Conservation (phyloP, 2,797 vertebrate species). For the Spinus olivaceus region DNA sequence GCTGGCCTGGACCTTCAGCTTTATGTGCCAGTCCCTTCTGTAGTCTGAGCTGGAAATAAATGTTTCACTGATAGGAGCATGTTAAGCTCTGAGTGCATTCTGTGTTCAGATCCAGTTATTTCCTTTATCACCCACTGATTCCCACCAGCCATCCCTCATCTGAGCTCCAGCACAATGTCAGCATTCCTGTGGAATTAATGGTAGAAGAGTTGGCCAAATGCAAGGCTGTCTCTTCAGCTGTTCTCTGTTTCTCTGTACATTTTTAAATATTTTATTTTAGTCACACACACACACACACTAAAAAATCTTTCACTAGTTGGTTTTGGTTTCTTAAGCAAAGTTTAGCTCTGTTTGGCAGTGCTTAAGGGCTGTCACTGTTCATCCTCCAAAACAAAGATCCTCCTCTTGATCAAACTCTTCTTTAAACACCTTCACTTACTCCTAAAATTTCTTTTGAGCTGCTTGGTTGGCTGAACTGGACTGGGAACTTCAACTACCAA, state of each 20-base stretch:
- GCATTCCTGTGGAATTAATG: neutral
- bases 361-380: neutral
- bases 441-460: neutral
- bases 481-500: neutral
- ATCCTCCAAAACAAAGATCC: neutral
- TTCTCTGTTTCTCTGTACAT: neutral
- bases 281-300: neutral
- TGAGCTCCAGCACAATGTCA: neutral
- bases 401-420: neutral
- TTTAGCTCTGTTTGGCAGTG: neutral
- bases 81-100: neutral
- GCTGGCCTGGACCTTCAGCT: neutral
- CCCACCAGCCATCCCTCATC: neutral
- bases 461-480: neutral
- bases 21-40: neutral
- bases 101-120: neutral
- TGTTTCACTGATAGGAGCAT: neutral
- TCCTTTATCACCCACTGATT: neutral
- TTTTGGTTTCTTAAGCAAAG: neutral
- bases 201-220: neutral
- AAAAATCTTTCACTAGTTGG: neutral
- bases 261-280: neutral
- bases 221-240: neutral
- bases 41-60: neutral
- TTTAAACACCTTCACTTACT: neutral